A percentile compares a stretch with the other conserved stretches of the same genome.
Conservation (phyloP, 1,140 invertebrate genomes). For the Pseudomyrmex flavicornis region DNA sequence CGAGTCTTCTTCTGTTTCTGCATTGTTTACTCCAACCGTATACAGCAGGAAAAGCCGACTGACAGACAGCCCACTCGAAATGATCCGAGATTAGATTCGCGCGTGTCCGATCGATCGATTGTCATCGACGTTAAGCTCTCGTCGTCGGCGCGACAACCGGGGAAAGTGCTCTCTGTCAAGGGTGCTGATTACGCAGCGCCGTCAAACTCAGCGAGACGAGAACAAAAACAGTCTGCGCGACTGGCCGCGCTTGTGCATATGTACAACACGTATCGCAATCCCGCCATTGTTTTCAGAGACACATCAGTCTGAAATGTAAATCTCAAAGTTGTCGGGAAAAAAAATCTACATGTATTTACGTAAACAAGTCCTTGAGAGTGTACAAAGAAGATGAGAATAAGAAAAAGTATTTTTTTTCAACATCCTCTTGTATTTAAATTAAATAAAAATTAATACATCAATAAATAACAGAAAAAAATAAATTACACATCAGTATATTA, state of each 20-base stretch:
- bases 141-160: background rate
- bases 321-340: background rate
- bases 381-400: too few relatives aligned
- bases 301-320: background rate
- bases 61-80: background rate
- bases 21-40: background rate
- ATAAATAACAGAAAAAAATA: too few relatives aligned
- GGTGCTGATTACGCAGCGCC: slow-evolving; percentile 10
- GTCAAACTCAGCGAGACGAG: background rate
- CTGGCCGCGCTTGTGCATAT: too few relatives aligned
- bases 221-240: background rate
- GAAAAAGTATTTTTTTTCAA: too few relatives aligned
- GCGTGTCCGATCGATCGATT: background rate
- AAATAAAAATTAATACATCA: too few relatives aligned
- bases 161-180: slow-evolving; percentile 12
- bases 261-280: background rate
- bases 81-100: slow-evolving; percentile 10
- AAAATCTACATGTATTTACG: background rate
- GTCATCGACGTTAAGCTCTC: background rate
- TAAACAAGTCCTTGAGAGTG: background rate
- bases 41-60: background rate
- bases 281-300: background rate
- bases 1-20: too few relatives aligned
- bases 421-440: too few relatives aligned
- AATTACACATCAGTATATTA: too few relatives aligned